These are phyloP conservation scores for Copidosoma aretas DNA, from an alignment of 2,888 invertebrate species.

Conservation along the genomic window DNA sequence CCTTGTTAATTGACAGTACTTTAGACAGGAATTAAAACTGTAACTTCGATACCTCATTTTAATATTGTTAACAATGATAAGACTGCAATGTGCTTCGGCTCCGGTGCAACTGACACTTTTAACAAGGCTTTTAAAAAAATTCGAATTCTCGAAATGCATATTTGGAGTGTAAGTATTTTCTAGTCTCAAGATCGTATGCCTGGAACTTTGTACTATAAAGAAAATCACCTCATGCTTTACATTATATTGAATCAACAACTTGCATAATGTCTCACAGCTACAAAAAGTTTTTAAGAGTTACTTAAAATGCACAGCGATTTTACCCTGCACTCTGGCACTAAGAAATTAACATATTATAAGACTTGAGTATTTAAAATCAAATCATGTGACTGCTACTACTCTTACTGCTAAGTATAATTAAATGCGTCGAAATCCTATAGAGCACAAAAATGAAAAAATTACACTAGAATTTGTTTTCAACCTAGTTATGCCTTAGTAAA, in stretches of 20 bases:
- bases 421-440: slow-evolving; percentile 37
- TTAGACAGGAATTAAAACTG: slow-evolving; percentile 38
- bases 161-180: slow-evolving; percentile 26
- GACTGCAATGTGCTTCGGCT: slow-evolving; percentile 36
- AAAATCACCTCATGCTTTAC: slow-evolving; percentile 16
- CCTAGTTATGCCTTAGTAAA: not conserved
- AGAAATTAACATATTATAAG: slow-evolving; percentile 20
- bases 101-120: slow-evolving; percentile 41
- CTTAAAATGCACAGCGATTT: slow-evolving; percentile 25
- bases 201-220: slow-evolving; percentile 35
- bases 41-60: slow-evolving; percentile 41
- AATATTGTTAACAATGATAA: slow-evolving; percentile 37
- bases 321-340: slow-evolving; percentile 31
- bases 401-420: not conserved
- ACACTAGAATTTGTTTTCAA: slow-evolving; percentile 23
- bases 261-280: slow-evolving; percentile 16
- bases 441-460: slow-evolving; percentile 37
- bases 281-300: slow-evolving; percentile 26
- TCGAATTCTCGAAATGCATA: slow-evolving; percentile 39
- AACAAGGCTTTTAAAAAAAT: slow-evolving; percentile 35
- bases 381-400: slow-evolving; percentile 16
- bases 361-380: slow-evolving; percentile 28
- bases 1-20: slow-evolving; percentile 38
- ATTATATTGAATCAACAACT: slow-evolving; percentile 2
- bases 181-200: slow-evolving; percentile 30